Percentiles rank a stretch among this genome's conserved stretches.
Conservation (phyloP, 2,888 invertebrate species). For the Oxystoma pomonae region DNA sequence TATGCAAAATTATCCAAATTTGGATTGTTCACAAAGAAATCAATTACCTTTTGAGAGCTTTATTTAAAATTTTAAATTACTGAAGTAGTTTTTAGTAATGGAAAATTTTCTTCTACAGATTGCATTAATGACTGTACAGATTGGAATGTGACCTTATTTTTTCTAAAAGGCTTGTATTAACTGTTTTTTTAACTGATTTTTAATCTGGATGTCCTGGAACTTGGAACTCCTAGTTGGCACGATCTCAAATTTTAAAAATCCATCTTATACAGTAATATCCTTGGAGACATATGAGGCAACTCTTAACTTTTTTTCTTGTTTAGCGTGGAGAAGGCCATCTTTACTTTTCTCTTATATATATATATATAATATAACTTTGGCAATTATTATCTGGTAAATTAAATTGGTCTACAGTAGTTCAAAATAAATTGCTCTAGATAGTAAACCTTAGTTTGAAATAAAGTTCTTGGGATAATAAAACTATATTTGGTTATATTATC, state of each 20-base stretch:
- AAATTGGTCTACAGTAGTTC: too few species aligned
- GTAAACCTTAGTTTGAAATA: too few species aligned
- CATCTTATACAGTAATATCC: not conserved
- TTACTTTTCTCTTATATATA: too few species aligned
- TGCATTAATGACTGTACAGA: too few species aligned
- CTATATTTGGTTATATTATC: too few species aligned
- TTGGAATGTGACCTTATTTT: not conserved
- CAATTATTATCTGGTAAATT: too few species aligned
- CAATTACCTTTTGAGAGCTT: not conserved
- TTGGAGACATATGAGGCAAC: too few species aligned
- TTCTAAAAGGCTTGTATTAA: constrained; percentile 7
- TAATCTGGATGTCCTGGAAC: constrained; percentile 6
- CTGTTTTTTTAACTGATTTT: constrained; percentile 10
- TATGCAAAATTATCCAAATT: not conserved
- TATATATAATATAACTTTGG: too few species aligned
- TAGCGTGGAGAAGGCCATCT: too few species aligned
- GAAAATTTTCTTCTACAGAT: not conserved
- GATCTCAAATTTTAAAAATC: not conserved
- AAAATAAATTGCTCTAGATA: too few species aligned
- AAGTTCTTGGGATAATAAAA: too few species aligned
- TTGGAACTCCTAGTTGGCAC: constrained; percentile 1
- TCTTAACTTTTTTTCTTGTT: too few species aligned
- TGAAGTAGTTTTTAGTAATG: not conserved
- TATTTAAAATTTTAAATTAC: not conserved
- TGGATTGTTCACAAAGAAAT: not conserved